Evolutionary conservation across 35 echinoderm and acorn worm genomes (phyloP), one percentile per base, ranked within the genome.

Genomic region (Hemicentrotus pulcherrimus): DNA sequence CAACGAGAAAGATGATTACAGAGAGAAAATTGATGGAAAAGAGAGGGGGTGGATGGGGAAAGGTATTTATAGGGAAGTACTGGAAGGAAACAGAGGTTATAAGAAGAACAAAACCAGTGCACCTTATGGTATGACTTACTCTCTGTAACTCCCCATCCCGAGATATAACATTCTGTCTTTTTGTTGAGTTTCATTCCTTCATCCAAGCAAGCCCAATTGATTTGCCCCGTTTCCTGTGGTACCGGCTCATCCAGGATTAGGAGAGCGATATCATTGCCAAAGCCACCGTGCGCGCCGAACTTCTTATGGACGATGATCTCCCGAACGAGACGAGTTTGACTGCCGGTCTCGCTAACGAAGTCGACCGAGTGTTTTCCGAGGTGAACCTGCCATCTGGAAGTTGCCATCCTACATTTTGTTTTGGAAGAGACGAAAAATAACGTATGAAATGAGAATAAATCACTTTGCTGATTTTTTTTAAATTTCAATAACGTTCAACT

Each of bases 81-180:
- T 2, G 41, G 24, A 28, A 14, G 91, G 11, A 92, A 46, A 47
- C 28, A 32, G 91, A 46, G 91, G 41, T n/a, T 13, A 46, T 2
- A 31, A n/a, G 91, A 86, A 86, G 19, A 33, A 86, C 50, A 55
- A 41, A 41, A 41, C 35, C 35, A 41, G 35, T 41, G 3, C 35
- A 41, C 35, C 14, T 11, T 0, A 9, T 5, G 12, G 1, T 47
- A 9, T 18, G n/a, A 91, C 96, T 97, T 94, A 99, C 98, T 97
- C 89, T 97, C 94, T 24, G 97, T 97, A 19, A 97, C 55, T 31
- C 98, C 98, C 96, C 95, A 97, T 61, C 98, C 98, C 11, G 98
- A 94, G 31, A 97, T 92, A 65, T 94, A 97, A 58, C 98, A 99
- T 2, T 96, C 55, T 11, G 94, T 71, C 31, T 86, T 33, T 28